Percentiles rank a stretch among this genome's conserved stretches.
These are phyloP conservation scores for Gerosis bhagava DNA, from an alignment of 2,888 invertebrate genomes.

Conservation along the genomic window DNA sequence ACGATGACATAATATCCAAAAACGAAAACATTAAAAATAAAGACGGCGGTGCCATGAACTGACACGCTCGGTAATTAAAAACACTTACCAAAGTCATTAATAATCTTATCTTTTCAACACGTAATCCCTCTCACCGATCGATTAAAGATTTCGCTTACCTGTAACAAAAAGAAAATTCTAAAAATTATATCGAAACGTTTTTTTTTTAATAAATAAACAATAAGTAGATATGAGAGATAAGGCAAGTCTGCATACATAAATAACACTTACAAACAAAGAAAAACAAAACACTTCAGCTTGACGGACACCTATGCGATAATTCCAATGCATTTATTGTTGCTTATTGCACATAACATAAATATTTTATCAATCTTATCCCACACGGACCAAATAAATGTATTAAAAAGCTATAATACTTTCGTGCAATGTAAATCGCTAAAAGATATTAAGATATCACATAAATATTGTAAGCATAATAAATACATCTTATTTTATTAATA, in stretches of 20 bases:
- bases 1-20: conserved; percentile 1
- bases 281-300: conserved; percentile 10
- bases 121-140: conserved; percentile 15
- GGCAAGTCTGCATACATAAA: neutral
- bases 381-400: no score
- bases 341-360: neutral
- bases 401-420: no score
- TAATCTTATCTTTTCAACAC: conserved; percentile 8
- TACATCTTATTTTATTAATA: no score
- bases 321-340: neutral
- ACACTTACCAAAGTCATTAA: conserved; percentile 12
- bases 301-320: no score
- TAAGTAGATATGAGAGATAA: neutral
- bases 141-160: conserved; percentile 41
- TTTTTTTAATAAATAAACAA: conserved; percentile 7
- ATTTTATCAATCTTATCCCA: no score
- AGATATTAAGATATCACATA: no score
- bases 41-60: neutral
- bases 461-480: no score
- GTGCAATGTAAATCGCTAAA: no score
- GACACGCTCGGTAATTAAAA: conserved; percentile 1
- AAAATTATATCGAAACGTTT: no score
- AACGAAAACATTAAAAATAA: neutral
- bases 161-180: conserved; percentile 40
- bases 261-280: neutral